Percentiles rank a stretch among this genome's conserved stretches.
These are phyloP conservation scores for Lagorchestes hirsutus DNA, from an alignment of 2,797 vertebrate genomes.

Conservation along the genomic window DNA sequence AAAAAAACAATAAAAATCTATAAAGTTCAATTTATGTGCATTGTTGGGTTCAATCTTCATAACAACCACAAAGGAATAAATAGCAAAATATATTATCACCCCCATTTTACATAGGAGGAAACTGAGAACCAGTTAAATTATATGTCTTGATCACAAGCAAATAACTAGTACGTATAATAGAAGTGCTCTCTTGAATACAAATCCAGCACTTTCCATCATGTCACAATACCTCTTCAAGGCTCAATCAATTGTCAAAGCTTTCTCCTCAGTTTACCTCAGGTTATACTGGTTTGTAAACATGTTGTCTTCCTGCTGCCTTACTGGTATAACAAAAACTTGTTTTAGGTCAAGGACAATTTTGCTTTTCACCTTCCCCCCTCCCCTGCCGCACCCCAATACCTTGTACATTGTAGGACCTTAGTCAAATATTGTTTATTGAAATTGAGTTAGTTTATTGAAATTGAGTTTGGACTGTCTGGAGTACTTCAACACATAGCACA, in stretches of 20 bases:
- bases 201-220: neutral
- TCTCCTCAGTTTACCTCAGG: neutral
- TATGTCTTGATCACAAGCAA: neutral
- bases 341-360: neutral
- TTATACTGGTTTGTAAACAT: neutral
- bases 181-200: neutral
- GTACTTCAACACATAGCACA: too few relatives aligned
- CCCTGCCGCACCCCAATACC: too few relatives aligned
- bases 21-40: neutral
- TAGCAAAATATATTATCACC: neutral
- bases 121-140: neutral
- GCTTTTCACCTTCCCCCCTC: neutral
- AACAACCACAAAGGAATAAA: neutral
- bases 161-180: neutral
- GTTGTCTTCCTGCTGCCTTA: neutral
- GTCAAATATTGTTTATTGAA: too few relatives aligned
- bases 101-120: neutral
- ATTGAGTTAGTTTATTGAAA: too few relatives aligned
- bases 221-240: neutral
- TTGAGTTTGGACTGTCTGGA: too few relatives aligned
- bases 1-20: neutral
- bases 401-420: too few relatives aligned
- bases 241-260: neutral
- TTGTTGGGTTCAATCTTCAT: neutral
- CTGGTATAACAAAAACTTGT: neutral